Evolutionary conservation across 2,113 vertebrate species (phyloP).

Genomic region (Poecile atricapillus): DNA sequence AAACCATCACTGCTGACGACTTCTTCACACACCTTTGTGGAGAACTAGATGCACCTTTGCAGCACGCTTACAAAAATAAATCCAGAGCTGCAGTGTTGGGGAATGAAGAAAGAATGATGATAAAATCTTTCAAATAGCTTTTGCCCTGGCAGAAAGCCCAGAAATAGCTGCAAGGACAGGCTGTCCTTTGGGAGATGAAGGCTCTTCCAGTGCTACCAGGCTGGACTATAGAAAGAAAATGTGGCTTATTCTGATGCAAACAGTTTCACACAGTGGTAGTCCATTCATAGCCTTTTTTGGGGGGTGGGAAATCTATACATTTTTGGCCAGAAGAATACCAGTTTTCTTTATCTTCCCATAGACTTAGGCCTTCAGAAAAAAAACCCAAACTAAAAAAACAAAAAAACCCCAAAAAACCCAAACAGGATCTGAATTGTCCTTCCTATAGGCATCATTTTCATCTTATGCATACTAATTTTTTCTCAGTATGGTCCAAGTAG

Average conservation of each 20-base stretch:
- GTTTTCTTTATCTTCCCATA: not conserved
- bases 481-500: not conserved
- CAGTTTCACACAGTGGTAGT: not conserved
- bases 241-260: not conserved
- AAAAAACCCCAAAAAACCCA: not conserved
- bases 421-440: not conserved
- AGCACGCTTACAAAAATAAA: not conserved
- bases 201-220: not conserved
- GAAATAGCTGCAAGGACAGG: conserved; percentile 34
- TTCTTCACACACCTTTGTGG: not conserved
- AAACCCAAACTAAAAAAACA: too few relatives aligned
- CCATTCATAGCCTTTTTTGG: not conserved
- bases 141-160: conserved; percentile 43
- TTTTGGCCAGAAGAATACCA: not conserved
- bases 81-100: not conserved
- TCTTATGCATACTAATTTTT: not conserved
- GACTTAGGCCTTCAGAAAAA: not conserved
- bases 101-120: not conserved
- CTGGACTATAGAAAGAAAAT: not conserved
- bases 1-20: not conserved
- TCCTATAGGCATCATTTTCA: not conserved
- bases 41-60: not conserved
- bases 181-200: conserved; percentile 9
- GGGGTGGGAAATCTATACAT: not conserved
- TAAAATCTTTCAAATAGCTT: conserved; percentile 15